Base-by-base conservation (phyloP, 2,797 vertebrate genomes). In the Coregonus suidteri region DNA sequence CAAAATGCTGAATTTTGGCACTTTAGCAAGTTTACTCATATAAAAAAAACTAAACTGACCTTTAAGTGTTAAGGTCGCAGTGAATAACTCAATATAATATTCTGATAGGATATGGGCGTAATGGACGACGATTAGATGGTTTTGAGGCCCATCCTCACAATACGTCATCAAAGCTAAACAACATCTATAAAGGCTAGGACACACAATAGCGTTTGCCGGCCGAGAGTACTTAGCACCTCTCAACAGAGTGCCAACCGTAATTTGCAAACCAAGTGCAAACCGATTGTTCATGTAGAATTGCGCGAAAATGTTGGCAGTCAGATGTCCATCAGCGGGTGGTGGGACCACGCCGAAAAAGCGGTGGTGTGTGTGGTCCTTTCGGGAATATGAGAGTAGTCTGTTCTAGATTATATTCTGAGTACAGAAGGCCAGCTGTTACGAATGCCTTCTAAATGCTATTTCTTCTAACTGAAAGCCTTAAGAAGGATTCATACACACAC, bases 381-480 rank as follows among this genome's bases (percentile, higher is more conserved):
- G 25, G 47, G 47, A 71, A 30, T 15, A 25, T 1, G 69, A 30
- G 16, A 53, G n/a, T 25, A 7, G 69, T 51, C 41, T 47, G 4
- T 30, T 25, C 70, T 51, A 14, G 65, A 34, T 52, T 52, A 18
- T 65, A 65, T 30, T 51, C n/a, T 30, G 9, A 11, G 16, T 35
- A 69, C 67, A 20, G 11, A 41, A 52, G 53, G 25, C 25, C 71
- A 20, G 14, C 52, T 54, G 52, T 56, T 3, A 34, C 71, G 31
- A 72, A 72, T 15, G 18, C 13, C 51, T 54, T 72, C 47, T 53
- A 72, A 54, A 31, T 54, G 71, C 52, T 16, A 16, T 73, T 54
- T 73, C 52, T 73, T 73, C 31, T 11, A 54, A 37, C 15, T 14
- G 54, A 35, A 59, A 37, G 53, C 30, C 53, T 54, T 73, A 62